Evolutionary conservation across 2,797 vertebrate genomes (phyloP).

Genomic region (Alca torda): DNA sequence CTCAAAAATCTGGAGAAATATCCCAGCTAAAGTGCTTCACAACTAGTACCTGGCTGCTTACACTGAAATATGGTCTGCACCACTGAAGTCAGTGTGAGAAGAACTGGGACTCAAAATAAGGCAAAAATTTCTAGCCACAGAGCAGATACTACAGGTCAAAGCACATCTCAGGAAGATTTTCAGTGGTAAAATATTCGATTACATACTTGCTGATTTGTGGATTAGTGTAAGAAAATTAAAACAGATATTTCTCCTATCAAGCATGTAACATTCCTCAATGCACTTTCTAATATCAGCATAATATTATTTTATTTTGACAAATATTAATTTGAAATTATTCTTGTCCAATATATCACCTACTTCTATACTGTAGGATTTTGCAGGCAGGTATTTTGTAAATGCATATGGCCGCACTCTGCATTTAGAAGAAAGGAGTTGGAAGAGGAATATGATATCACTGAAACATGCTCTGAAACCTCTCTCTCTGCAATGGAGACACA

Average conservation of each 20-base stretch:
- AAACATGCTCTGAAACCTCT: not conserved
- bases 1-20: constrained; percentile 4
- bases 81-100: not conserved
- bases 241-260: not conserved
- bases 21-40: not conserved
- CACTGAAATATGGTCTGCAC: not conserved
- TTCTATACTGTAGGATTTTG: not conserved
- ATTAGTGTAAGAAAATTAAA: not conserved
- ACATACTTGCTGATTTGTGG: not conserved
- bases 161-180: not conserved
- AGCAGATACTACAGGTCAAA: not conserved
- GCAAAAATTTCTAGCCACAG: not conserved
- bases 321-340: not conserved
- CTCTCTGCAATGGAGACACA: not conserved
- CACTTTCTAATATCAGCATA: not conserved
- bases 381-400: not conserved
- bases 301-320: not conserved
- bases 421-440: not conserved
- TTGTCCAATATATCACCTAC: not conserved
- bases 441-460: not conserved
- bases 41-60: not conserved
- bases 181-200: not conserved
- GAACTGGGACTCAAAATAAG: not conserved
- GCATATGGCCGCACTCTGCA: not conserved
- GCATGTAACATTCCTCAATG: not conserved